Conservation (phyloP, 2,797 vertebrate genomes). For the Eulemur rubriventer region DNA sequence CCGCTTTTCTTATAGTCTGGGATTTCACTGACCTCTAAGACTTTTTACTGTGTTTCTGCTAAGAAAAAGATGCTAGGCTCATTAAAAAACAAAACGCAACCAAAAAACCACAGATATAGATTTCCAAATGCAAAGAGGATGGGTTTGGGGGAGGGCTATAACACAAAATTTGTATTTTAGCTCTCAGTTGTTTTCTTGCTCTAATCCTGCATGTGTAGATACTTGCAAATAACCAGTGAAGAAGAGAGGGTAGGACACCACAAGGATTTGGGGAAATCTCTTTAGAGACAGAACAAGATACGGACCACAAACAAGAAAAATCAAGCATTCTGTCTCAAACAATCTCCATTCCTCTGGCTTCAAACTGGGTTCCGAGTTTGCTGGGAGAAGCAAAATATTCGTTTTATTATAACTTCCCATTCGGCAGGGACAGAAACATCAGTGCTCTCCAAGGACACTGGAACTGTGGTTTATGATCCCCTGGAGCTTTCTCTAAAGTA, state of each 20-base stretch:
- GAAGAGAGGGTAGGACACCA: neutral
- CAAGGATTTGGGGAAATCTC: neutral
- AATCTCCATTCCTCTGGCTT: neutral
- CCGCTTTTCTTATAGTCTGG: neutral
- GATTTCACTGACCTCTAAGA: constrained; percentile 16
- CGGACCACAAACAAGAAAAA: neutral
- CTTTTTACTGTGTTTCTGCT: neutral
- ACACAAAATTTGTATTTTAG: constrained; percentile 29
- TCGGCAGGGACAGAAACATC: neutral
- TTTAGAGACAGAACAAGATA: neutral
- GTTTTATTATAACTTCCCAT: neutral
- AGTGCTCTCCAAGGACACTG: neutral
- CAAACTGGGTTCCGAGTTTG: neutral
- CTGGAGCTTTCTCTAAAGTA: neutral
- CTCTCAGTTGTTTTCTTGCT: constrained; percentile 17
- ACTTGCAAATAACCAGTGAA: neutral
- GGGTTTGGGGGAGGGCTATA: neutral
- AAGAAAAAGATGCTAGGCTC: neutral
- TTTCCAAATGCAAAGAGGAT: constrained; percentile 1
- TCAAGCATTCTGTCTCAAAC: neutral
- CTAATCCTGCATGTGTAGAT: neutral
- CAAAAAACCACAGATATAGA: neutral
- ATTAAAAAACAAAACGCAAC: neutral
- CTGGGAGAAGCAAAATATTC: neutral
- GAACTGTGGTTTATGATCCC: neutral